Evolutionary conservation across 2,888 invertebrate species (phyloP), one percentile per base, ranked within the genome.

Genomic region (Trichopria drosophilae): DNA sequence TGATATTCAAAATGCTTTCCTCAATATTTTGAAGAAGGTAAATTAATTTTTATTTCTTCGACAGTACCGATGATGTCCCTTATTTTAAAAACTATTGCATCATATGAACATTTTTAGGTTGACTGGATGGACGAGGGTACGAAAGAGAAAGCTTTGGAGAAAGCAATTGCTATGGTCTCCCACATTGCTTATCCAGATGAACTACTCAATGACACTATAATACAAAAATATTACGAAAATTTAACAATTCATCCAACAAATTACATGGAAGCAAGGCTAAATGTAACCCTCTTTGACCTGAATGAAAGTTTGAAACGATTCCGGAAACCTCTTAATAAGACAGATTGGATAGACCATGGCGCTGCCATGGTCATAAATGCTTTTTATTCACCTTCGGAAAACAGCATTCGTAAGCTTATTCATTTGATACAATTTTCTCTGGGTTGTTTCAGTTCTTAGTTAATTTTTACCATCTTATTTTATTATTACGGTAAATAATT

Each of bases 51-150:
- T n/a, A n/a, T n/a, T n/a, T n/a, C n/a, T n/a, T n/a, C n/a, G n/a
- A n/a, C n/a, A n/a, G n/a, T n/a, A n/a, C n/a, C n/a, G n/a, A n/a
- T n/a, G n/a, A n/a, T n/a, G n/a, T n/a, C n/a, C n/a, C n/a, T n/a
- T n/a, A n/a, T n/a, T n/a, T n/a, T n/a, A n/a, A n/a, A n/a, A n/a
- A n/a, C n/a, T n/a, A n/a, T n/a, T n/a, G n/a, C n/a, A n/a, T n/a
- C n/a, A n/a, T n/a, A n/a, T n/a, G n/a, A n/a, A n/a, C n/a, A n/a
- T n/a, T n/a, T n/a, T 5, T 2, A 70, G 70, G 60, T 93, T 6
- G 87, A 88, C 35, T 97, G 96, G 96, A 96, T 97, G 95, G 95
- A 96, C 69, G 83, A 84, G 0, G 77, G 80, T 57, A 96, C 96
- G 0, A 84, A 85, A 39, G 73, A 78, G 57, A 84, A 84, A 50